Evolutionary conservation across 2,797 vertebrate species (phyloP).

Genomic region (Pseudopleuronectes americanus): DNA sequence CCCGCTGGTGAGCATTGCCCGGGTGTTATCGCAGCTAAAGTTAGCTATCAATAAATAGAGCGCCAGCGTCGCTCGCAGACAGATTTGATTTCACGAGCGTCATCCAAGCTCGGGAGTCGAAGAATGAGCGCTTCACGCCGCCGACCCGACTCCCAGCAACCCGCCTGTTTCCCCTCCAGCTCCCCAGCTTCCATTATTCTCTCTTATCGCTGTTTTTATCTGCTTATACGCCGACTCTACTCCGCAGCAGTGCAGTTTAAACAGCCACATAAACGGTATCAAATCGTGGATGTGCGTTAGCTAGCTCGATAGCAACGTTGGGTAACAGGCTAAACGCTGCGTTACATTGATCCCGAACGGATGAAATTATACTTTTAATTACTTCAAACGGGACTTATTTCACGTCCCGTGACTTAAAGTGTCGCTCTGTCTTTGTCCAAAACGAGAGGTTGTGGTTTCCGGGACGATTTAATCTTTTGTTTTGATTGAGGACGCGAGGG

Average conservation of each 20-base stretch:
- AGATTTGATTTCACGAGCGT: constrained; percentile 79
- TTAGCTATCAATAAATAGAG: constrained; percentile 78
- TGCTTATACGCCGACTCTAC: fast-evolving
- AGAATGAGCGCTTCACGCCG: constrained; percentile 50
- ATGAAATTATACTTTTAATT: neutral
- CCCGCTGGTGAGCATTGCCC: constrained; percentile 17
- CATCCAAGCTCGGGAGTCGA: constrained; percentile 70
- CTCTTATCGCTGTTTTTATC: fast-evolving
- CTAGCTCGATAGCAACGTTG: constrained; percentile 60
- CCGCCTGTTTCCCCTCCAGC: neutral
- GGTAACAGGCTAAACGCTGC: constrained; percentile 47
- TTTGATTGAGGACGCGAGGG: constrained; percentile 50
- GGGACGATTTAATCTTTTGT: constrained; percentile 12
- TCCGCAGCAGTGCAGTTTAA: fast-evolving
- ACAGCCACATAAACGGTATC: neutral
- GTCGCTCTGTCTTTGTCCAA: neutral
- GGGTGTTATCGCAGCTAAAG: constrained; percentile 60
- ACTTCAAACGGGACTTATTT: fast-evolving
- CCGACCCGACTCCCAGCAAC: constrained; percentile 18
- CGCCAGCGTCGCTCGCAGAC: constrained; percentile 65
- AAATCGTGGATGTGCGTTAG: constrained; percentile 37
- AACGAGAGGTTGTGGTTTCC: fast-evolving
- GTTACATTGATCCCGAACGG: constrained; percentile 9
- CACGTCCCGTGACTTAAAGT: fast-evolving
- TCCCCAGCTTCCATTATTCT: neutral